Percentiles rank a stretch among this genome's conserved stretches.
These are phyloP conservation scores for Mongoloraphidia duomilia DNA, from an alignment of 2,888 invertebrate species.

Conservation along the genomic window DNA sequence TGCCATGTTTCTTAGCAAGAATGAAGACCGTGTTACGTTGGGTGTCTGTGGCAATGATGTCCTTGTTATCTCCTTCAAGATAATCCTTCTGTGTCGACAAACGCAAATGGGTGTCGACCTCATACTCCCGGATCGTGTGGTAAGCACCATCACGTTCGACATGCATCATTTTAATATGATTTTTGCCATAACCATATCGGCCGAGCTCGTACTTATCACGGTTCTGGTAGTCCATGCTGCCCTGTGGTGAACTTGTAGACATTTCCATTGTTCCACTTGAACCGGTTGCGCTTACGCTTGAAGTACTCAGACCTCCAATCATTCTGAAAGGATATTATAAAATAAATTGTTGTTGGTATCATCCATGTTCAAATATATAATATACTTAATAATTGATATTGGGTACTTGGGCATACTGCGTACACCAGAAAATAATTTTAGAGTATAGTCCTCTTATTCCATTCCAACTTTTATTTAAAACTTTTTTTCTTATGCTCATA, in stretches of 20 bases:
- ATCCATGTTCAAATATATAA: too few species aligned
- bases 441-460: too few species aligned
- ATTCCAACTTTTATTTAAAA: too few species aligned
- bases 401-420: too few species aligned
- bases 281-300: background rate
- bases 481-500: too few species aligned
- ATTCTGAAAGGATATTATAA: too few species aligned
- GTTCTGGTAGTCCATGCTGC: slow-evolving; percentile 8
- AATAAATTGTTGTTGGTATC: too few species aligned
- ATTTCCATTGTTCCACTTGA: background rate
- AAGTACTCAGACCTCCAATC: background rate
- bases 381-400: too few species aligned
- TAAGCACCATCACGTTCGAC: slow-evolving; percentile 49
- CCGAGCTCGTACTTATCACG: slow-evolving; percentile 39
- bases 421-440: too few species aligned
- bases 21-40: slow-evolving; percentile 73
- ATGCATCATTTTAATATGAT: slow-evolving; percentile 57
- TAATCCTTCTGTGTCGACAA: slow-evolving; percentile 57
- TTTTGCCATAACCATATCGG: slow-evolving; percentile 59
- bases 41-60: slow-evolving; percentile 68
- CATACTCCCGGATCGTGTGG: slow-evolving; percentile 59
- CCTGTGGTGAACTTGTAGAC: slow-evolving; percentile 1
- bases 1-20: slow-evolving; percentile 61
- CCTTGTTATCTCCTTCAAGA: slow-evolving; percentile 55
- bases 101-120: slow-evolving; percentile 57